These are phyloP conservation scores for Bombus soroeensis DNA, from an alignment of 1,140 invertebrate species.

Conservation along the genomic window DNA sequence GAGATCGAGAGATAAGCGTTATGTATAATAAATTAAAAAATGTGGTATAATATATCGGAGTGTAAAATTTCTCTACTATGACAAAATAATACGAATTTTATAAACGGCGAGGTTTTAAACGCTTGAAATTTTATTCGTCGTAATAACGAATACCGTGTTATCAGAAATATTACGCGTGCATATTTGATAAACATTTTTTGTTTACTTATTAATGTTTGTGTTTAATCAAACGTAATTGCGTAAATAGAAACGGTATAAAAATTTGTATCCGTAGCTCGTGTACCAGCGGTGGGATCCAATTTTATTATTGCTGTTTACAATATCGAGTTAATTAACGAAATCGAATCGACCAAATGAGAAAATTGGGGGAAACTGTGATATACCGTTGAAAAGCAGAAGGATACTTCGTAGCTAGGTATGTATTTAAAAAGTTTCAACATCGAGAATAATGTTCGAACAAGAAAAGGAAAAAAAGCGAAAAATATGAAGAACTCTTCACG, in stretches of 20 bases:
- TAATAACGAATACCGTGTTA: not conserved
- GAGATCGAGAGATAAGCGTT: not conserved
- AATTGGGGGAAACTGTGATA: not conserved
- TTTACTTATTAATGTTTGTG: constrained; percentile 4
- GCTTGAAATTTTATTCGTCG: not conserved
- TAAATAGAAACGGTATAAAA: not conserved
- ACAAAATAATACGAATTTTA: not conserved
- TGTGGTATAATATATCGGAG: too few species aligned
- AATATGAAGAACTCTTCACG: not conserved
- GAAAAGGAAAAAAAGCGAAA: not conserved
- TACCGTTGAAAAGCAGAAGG: not conserved
- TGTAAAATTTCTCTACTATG: too few species aligned
- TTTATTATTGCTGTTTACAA: not conserved
- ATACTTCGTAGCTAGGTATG: too few species aligned
- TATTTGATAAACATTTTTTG: not conserved
- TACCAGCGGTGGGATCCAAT: not conserved
- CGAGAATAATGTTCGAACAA: not conserved
- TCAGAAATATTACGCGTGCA: not conserved
- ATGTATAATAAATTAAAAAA: too few species aligned
- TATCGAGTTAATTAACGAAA: constrained; percentile 2
- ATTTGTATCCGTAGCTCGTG: not conserved
- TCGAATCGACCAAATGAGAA: not conserved
- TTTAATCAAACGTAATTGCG: constrained; percentile 9
- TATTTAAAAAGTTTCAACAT: not conserved
- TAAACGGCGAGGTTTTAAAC: not conserved